Evolutionary conservation across 2,797 vertebrate species (phyloP).

Genomic region (Manis crassicaudata): DNA sequence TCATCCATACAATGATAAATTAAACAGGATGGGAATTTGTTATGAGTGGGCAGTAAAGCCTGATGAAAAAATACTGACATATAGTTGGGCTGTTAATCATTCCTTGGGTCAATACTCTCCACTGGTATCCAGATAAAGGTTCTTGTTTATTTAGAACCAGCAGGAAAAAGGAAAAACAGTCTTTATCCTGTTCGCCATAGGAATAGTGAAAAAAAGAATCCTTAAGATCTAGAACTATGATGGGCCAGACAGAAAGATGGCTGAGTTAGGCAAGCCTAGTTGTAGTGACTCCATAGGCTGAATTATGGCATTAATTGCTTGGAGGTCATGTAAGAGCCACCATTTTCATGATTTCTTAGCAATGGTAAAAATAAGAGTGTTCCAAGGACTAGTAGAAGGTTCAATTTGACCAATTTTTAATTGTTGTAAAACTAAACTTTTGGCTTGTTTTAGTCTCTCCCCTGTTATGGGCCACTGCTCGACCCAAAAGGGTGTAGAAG

Average conservation of each 20-base stretch:
- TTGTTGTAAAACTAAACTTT: too few species aligned
- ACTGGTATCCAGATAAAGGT: not conserved
- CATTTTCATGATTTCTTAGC: not conserved
- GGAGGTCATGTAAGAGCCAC: not conserved
- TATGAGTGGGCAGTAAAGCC: not conserved
- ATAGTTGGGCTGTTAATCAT: not conserved
- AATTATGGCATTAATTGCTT: not conserved
- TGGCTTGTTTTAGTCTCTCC: too few species aligned
- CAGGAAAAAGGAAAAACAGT: not conserved
- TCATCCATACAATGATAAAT: not conserved
- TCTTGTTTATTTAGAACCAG: not conserved
- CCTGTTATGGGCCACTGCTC: too few species aligned
- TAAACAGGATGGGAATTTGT: not conserved
- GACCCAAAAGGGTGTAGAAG: too few species aligned
- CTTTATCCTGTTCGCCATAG: not conserved
- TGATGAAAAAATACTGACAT: not conserved
- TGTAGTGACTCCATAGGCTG: too few species aligned
- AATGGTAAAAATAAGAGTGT: not conserved
- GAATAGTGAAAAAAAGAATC: not conserved
- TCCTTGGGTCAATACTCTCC: not conserved
- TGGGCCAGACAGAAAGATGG: not conserved
- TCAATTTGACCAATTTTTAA: too few species aligned
- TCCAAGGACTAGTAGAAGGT: not conserved
- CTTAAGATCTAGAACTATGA: not conserved
- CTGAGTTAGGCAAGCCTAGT: not conserved